Evolutionary conservation across 2,888 invertebrate genomes (phyloP).

Genomic region (Ectemnius cavifrons): DNA sequence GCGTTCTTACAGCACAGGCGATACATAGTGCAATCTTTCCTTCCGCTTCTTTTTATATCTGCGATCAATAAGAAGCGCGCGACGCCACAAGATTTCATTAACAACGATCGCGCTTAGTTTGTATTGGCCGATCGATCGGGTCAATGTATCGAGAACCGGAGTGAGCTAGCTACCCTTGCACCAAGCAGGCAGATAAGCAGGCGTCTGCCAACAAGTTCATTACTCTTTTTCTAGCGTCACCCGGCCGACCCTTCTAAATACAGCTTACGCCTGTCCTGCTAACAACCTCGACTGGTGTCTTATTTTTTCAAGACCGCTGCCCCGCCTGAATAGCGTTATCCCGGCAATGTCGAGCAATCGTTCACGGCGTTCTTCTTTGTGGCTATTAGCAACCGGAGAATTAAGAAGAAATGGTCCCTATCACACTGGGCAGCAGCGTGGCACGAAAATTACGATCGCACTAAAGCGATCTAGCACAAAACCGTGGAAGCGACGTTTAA

Average conservation of each 20-base stretch:
- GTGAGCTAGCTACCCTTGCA: not conserved
- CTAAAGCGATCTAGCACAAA: too few relatives aligned
- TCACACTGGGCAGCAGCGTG: too few relatives aligned
- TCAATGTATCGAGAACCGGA: too few relatives aligned
- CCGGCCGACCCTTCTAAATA: slow-evolving; percentile 52
- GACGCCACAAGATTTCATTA: not conserved
- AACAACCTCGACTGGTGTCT: slow-evolving; percentile 54
- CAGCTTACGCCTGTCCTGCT: slow-evolving; percentile 23
- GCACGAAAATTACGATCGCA: too few relatives aligned
- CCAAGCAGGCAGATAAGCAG: too few relatives aligned
- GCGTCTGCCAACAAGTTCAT: slow-evolving; percentile 36
- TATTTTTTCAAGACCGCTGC: slow-evolving; percentile 26
- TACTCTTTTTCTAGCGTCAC: slow-evolving; percentile 31
- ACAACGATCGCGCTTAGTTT: not conserved
- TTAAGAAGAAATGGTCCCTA: too few relatives aligned
- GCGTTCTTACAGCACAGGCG: not conserved
- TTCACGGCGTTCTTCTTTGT: slow-evolving; percentile 51
- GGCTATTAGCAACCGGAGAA: too few relatives aligned
- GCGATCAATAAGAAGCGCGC: slow-evolving; percentile 1
- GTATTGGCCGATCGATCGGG: not conserved
- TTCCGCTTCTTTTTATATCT: not conserved
- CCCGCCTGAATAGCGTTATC: not conserved
- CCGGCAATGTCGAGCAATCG: not conserved
- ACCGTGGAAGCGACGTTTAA: too few relatives aligned
- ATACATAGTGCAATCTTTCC: not conserved